Conservation (phyloP, 2,113 vertebrate species). For the Thamnaconus septentrionalis region DNA sequence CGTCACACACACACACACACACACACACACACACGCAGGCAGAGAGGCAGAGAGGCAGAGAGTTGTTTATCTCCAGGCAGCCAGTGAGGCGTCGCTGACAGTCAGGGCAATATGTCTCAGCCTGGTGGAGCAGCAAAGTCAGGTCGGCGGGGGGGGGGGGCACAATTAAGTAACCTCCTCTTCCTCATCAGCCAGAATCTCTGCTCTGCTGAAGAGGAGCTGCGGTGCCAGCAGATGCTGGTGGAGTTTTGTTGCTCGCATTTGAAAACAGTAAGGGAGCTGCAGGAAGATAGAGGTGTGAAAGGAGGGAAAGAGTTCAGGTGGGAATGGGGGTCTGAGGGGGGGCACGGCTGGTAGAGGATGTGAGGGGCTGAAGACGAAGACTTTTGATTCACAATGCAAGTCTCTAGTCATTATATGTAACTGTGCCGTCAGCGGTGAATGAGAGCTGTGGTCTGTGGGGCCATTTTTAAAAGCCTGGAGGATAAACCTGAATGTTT, state of each 20-base stretch:
- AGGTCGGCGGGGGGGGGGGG: conserved; percentile 29
- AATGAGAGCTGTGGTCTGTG: conserved; percentile 22
- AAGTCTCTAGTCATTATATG: too few species aligned
- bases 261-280: conserved; percentile 2
- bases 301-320: conserved; percentile 19
- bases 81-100: conserved; percentile 67
- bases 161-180: conserved; percentile 66
- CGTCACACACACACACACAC: conserved; percentile 27
- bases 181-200: conserved; percentile 26
- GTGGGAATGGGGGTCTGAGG: conserved; percentile 13
- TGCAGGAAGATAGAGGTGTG: conserved; percentile 18
- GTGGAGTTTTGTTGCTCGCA: not conserved
- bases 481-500: conserved; percentile 1
- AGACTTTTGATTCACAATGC: conserved; percentile 58
- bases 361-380: conserved; percentile 36
- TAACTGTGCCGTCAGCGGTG: too few species aligned
- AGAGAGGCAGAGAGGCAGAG: conserved; percentile 5
- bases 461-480: not conserved
- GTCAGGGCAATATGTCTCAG: conserved; percentile 69
- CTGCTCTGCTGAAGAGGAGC: conserved; percentile 33
- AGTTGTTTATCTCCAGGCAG: conserved; percentile 64
- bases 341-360: conserved; percentile 19
- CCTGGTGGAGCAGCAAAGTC: conserved; percentile 72
- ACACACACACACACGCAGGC: conserved; percentile 33
- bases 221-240: too few species aligned